Conservation (phyloP, 2,888 invertebrate genomes). For the Stramonita haemastoma region DNA sequence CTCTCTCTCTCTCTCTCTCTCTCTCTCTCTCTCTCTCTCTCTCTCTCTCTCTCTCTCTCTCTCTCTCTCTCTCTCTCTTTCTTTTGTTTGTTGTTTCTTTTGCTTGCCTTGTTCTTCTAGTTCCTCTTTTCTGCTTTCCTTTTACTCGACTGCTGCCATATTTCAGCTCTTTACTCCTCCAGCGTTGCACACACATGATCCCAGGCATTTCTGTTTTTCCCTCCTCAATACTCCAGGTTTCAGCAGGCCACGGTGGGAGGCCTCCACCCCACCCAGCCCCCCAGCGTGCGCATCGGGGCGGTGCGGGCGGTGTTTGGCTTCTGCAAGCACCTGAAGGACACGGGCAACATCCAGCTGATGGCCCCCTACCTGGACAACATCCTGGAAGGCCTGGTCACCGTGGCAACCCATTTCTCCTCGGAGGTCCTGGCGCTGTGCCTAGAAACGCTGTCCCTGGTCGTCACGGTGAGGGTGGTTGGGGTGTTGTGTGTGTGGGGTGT, state of each 20-base stretch:
- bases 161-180: no score
- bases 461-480: conserved; percentile 77
- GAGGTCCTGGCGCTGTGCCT: conserved; percentile 80
- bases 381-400: conserved; percentile 80
- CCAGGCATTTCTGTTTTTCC: background rate
- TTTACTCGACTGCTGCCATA: no score
- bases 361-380: conserved; percentile 79
- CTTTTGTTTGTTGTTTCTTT: no score
- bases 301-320: conserved; percentile 80
- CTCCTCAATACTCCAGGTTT: conserved; percentile 76
- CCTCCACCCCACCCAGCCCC: conserved; percentile 80
- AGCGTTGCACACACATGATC: no score
- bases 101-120: no score
- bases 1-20: no score
- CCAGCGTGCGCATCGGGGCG: conserved; percentile 81
- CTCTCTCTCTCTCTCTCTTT: no score
- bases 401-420: conserved; percentile 80
- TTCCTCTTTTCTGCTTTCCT: no score
- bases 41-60: no score
- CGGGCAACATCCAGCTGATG: conserved; percentile 78
- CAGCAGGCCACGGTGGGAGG: conserved; percentile 81
- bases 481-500: no score
- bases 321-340: conserved; percentile 80
- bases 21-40: no score
- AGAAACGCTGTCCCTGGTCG: conserved; percentile 80